Evolutionary conservation across 2,113 vertebrate species (phyloP), one percentile per base, ranked within the genome.

Genomic region (Pteropus alecto): DNA sequence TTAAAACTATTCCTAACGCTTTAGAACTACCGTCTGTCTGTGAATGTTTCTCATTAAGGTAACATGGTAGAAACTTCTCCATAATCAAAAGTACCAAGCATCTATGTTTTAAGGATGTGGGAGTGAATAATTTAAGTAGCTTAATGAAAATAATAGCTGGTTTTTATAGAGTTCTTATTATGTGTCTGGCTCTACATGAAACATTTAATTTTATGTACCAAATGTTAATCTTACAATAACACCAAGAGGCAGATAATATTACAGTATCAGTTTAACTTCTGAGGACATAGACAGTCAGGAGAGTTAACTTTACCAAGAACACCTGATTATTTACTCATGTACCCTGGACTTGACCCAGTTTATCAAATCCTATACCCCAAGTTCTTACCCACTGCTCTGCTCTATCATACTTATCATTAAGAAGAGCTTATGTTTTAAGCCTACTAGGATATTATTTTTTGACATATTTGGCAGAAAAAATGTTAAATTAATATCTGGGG

Each of bases 1-100:
- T 96, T 88, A 43, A 71, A 87, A 35, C 58, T 85, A 70, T 35
- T 90, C n/a, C 93, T 78, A 95, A 87, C 38, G 96, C 4, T 68
- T 93, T 54, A 63, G 16, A 87, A 67, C 5, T 65, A n/a, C 7
- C n/a, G 3, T 93, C 22, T 87, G 15, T 22, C 18, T 60, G 3
- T 2, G 58, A 89, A 24, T 86, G 12, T 58, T 94, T 87, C 30
- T 88, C 18, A 67, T 87, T 46, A 73, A 70, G 21, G 63, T 87
- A 61, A 68, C 48, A 67, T 19, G n/a, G 35, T 87, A 33, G 13
- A 71, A 86, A 82, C 7, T 19, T 87, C 21, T 51, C 3, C 18
- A 10, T 60, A 46, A 54, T 51, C 28, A 71, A 56, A 61, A 26
- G 2, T 88, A 81, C 9, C 3, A 78, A 65, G 43, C 7, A 71